phyloP scores from a whole-genome alignment of 2,888 invertebrate genomes.

The Nezara viridula region DNA sequence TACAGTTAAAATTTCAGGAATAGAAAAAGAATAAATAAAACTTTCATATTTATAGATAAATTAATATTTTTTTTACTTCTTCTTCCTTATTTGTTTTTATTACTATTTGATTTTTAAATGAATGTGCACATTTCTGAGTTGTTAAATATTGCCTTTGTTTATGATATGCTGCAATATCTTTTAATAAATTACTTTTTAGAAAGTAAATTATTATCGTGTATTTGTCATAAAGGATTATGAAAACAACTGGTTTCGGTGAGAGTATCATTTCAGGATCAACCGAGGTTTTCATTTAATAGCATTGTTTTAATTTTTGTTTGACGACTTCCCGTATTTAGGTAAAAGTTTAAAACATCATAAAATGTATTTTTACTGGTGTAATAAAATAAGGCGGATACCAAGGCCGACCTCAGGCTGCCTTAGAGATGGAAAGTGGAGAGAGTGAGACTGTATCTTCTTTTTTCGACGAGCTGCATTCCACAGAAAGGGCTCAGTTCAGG shows the following conservation, averaged over 20 bases:
- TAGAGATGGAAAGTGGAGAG: constrained; percentile 16
- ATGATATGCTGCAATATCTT: too few relatives aligned
- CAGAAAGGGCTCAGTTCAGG: not conserved
- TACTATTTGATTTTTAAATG: too few relatives aligned
- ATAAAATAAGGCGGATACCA: not conserved
- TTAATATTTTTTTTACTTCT: too few relatives aligned
- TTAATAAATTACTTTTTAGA: too few relatives aligned
- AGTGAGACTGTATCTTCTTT: not conserved
- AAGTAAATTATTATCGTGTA: too few relatives aligned
- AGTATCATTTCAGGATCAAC: not conserved
- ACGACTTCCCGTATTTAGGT: not conserved
- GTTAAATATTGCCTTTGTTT: too few relatives aligned
- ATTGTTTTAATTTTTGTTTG: not conserved
- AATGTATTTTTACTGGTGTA: not conserved
- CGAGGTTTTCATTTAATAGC: not conserved
- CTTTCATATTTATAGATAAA: too few relatives aligned
- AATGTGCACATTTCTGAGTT: too few relatives aligned
- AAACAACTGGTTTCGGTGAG: not conserved
- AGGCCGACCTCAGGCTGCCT: not conserved
- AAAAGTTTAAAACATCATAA: not conserved
- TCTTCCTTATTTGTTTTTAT: too few relatives aligned
- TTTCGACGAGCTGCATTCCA: not conserved
- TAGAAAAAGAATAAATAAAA: too few relatives aligned
- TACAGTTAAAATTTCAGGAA: too few relatives aligned
- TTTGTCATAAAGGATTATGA: too few relatives aligned